Evolutionary conservation across 2,888 invertebrate genomes (phyloP).

Genomic region (Slavum lentiscoides): DNA sequence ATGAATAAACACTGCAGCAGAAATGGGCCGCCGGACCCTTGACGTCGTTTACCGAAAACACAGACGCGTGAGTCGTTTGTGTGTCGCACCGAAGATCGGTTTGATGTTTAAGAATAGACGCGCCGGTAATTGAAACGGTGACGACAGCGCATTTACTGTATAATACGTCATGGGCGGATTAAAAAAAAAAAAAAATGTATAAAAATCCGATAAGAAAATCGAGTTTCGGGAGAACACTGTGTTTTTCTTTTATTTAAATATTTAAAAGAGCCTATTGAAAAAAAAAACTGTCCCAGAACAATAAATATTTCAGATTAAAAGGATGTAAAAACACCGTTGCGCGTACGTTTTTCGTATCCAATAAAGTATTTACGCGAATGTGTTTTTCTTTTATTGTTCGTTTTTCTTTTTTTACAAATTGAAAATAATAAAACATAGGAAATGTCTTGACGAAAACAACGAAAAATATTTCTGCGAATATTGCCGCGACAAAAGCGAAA

Average conservation of each 20-base stretch:
- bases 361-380: too few relatives aligned
- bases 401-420: too few relatives aligned
- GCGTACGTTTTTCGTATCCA: too few relatives aligned
- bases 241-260: background rate
- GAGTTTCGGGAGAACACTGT: background rate
- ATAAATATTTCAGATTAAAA: background rate
- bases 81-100: conserved; percentile 33
- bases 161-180: background rate
- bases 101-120: conserved; percentile 39
- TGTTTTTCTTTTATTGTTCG: too few relatives aligned
- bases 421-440: too few relatives aligned
- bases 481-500: too few relatives aligned
- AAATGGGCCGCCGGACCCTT: background rate
- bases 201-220: background rate
- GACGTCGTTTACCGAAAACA: background rate
- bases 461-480: too few relatives aligned
- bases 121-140: conserved; percentile 18
- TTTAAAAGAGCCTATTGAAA: background rate
- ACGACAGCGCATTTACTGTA: conserved; percentile 1
- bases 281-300: background rate
- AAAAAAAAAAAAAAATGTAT: background rate
- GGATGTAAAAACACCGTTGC: too few relatives aligned
- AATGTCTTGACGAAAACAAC: too few relatives aligned
- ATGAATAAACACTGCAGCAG: background rate
- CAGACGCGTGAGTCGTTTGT: too few relatives aligned